Evolutionary conservation across 1,140 invertebrate species (phyloP).

Genomic region (Bemisia tabaci): DNA sequence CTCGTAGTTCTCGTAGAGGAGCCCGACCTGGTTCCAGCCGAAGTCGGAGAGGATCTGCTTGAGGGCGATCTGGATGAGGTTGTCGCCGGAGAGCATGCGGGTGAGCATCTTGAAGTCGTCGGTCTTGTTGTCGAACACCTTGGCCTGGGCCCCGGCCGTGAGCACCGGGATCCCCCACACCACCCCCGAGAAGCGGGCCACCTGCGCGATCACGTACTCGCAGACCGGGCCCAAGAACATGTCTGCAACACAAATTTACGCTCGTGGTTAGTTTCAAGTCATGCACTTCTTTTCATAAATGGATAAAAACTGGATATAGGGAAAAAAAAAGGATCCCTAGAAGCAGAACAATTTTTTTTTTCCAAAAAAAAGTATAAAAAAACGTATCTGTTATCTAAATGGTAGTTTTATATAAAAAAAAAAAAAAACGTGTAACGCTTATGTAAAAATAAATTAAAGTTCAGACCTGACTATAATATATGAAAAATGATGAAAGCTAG

Average conservation of each 20-base stretch:
- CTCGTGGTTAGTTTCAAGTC: too few relatives aligned
- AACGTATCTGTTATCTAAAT: too few relatives aligned
- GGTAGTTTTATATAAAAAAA: too few relatives aligned
- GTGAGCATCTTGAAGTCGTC: conserved; percentile 61
- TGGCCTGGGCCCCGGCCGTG: conserved; percentile 68
- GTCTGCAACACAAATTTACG: conserved; percentile 43
- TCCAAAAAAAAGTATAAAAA: too few relatives aligned
- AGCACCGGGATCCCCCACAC: conserved; percentile 73
- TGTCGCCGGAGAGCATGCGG: conserved; percentile 71
- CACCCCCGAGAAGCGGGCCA: conserved; percentile 69
- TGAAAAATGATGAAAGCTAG: too few relatives aligned
- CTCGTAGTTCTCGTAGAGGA: conserved; percentile 55
- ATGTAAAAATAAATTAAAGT: too few relatives aligned
- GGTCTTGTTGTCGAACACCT: conserved; percentile 55
- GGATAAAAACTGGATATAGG: too few relatives aligned
- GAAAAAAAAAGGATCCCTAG: too few relatives aligned
- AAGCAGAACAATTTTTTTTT: too few relatives aligned
- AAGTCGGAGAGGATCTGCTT: conserved; percentile 49
- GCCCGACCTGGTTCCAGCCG: conserved; percentile 51
- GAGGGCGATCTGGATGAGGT: conserved; percentile 54
- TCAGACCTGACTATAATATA: too few relatives aligned
- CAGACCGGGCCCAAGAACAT: conserved; percentile 82
- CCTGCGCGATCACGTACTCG: conserved; percentile 80
- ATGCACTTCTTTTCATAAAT: too few relatives aligned
- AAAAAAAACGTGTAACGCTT: too few relatives aligned